Percentiles rank a stretch among this genome's conserved stretches.
These are phyloP conservation scores for Tetragonisca angustula DNA, from an alignment of 2,888 invertebrate species.

Conservation along the genomic window DNA sequence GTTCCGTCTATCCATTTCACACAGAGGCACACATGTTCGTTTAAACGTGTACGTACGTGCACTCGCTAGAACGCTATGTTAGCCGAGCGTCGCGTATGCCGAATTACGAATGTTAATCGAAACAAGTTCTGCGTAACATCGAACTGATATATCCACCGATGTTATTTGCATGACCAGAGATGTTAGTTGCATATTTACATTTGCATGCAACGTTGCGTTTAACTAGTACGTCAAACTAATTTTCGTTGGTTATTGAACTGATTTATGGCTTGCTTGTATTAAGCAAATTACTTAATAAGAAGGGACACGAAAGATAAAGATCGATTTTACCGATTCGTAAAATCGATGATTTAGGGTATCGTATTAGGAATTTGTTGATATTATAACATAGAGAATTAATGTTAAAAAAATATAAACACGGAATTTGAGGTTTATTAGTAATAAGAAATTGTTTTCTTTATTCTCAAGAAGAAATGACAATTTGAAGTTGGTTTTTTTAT, in stretches of 20 bases:
- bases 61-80: neutral
- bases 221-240: neutral
- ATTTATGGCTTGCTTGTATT: neutral
- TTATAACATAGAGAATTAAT: too few species aligned
- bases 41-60: neutral
- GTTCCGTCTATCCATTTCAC: constrained; percentile 20
- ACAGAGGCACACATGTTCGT: neutral
- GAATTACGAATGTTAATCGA: constrained; percentile 16
- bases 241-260: neutral
- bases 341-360: neutral
- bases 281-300: neutral
- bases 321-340: neutral
- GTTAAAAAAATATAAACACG: neutral
- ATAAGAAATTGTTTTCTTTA: neutral
- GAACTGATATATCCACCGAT: neutral
- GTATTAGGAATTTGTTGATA: too few species aligned
- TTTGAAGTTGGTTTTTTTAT: too few species aligned
- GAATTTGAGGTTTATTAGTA: neutral
- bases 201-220: neutral
- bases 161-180: neutral
- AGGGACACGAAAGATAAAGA: neutral
- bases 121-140: neutral
- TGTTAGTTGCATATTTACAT: constrained; percentile 16
- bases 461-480: too few species aligned
- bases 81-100: neutral